phyloP scores from a whole-genome alignment of 2,797 vertebrate genomes.

The Champsocephalus esox region DNA sequence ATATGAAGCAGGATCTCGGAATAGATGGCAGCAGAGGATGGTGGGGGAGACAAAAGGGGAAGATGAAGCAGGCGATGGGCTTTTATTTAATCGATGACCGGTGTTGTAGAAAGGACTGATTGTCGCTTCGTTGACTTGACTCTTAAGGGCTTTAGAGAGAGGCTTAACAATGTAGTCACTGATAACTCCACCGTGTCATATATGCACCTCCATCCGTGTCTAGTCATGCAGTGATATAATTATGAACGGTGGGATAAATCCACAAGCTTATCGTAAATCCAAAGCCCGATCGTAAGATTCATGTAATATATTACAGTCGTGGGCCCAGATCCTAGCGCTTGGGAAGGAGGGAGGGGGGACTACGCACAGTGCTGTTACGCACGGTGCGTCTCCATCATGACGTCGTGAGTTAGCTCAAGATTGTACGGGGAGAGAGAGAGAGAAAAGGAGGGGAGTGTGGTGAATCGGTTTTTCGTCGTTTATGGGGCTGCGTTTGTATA shows the following conservation, averaged over 20 bases:
- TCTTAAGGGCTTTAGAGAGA: slow-evolving; percentile 52
- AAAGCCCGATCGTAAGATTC: slow-evolving; percentile 38
- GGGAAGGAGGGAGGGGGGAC: background rate
- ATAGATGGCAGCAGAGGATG: slow-evolving; percentile 49
- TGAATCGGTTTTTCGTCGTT: slow-evolving; percentile 74
- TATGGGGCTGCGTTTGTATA: slow-evolving; percentile 71
- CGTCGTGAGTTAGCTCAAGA: slow-evolving; percentile 82
- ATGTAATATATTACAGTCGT: slow-evolving; percentile 40
- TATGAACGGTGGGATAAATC: slow-evolving; percentile 43
- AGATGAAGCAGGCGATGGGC: background rate
- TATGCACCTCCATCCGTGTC: slow-evolving; percentile 55
- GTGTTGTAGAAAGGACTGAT: slow-evolving; percentile 55
- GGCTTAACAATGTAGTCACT: slow-evolving; percentile 55
- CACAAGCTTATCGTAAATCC: slow-evolving; percentile 42
- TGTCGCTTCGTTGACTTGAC: slow-evolving; percentile 55
- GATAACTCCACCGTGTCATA: slow-evolving; percentile 51
- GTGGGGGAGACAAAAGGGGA: background rate
- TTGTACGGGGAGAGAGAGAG: slow-evolving; percentile 65
- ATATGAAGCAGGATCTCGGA: slow-evolving; percentile 71
- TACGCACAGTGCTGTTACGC: slow-evolving; percentile 62
- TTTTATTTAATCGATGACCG: slow-evolving; percentile 45
- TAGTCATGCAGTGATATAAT: slow-evolving; percentile 38
- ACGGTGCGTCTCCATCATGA: slow-evolving; percentile 81
- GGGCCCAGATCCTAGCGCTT: slow-evolving; percentile 32
- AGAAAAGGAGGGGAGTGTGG: slow-evolving; percentile 73